Evolutionary conservation across 2,888 invertebrate species (phyloP).

Genomic region (Loripinus fragilis): DNA sequence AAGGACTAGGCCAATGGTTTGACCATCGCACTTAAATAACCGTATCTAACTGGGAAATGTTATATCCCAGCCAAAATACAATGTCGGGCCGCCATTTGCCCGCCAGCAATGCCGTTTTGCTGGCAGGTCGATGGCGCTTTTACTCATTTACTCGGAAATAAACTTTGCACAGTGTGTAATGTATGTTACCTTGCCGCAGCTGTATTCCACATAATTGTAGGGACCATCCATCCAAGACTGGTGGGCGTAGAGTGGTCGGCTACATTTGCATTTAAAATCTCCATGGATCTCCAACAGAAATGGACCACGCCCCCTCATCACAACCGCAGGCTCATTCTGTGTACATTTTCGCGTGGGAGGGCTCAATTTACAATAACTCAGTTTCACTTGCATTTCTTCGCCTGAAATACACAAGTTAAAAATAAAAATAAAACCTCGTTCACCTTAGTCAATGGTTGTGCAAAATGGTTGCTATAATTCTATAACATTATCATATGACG

Average conservation of each 20-base stretch:
- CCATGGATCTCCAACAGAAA: constrained; percentile 43
- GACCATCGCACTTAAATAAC: too few species aligned
- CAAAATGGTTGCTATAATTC: too few species aligned
- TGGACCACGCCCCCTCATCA: constrained; percentile 45
- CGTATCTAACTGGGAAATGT: too few species aligned
- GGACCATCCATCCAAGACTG: constrained; percentile 50
- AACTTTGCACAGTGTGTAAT: background rate
- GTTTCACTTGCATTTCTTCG: constrained; percentile 50
- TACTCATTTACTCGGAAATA: too few species aligned
- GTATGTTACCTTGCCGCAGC: constrained; percentile 58
- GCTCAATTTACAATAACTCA: constrained; percentile 47
- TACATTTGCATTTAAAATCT: constrained; percentile 44
- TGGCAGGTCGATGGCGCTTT: too few species aligned
- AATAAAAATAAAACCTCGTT: too few species aligned
- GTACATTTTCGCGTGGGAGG: constrained; percentile 42
- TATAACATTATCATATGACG: too few species aligned
- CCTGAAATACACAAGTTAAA: constrained; percentile 22
- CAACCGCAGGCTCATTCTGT: constrained; percentile 37
- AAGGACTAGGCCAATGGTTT: too few species aligned
- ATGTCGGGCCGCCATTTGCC: too few species aligned
- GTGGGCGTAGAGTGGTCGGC: constrained; percentile 50
- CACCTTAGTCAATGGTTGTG: too few species aligned
- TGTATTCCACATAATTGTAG: constrained; percentile 53
- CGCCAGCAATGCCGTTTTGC: too few species aligned
- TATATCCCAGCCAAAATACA: too few species aligned